These are phyloP conservation scores for Eilema caniola DNA, from an alignment of 2,888 invertebrate genomes.

Conservation along the genomic window DNA sequence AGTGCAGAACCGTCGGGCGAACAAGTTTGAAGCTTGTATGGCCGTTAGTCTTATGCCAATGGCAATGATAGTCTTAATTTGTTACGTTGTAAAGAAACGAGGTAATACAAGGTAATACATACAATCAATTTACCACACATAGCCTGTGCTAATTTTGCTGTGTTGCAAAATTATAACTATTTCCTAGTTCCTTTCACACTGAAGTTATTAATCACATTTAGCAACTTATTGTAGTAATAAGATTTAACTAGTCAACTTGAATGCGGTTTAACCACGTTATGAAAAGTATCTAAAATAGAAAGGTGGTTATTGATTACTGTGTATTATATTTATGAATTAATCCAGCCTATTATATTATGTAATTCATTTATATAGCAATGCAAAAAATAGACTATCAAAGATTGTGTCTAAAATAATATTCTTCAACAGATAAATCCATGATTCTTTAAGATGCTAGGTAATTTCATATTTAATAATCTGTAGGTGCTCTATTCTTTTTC, in stretches of 20 bases:
- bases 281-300: conserved; percentile 16
- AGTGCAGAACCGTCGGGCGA: conserved; percentile 29
- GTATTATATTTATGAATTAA: not conserved
- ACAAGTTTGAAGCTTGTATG: conserved; percentile 15
- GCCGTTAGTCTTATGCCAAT: not conserved
- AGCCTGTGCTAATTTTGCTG: conserved; percentile 6
- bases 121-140: conserved; percentile 4
- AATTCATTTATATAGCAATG: not conserved
- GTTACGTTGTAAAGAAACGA: conserved; percentile 12
- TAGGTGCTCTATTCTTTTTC: no score
- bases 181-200: conserved; percentile 39
- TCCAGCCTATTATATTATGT: not conserved
- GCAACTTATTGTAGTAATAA: conserved; percentile 9
- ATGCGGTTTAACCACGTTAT: conserved; percentile 12
- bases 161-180: conserved; percentile 26
- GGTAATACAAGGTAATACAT: not conserved
- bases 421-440: not conserved
- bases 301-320: conserved; percentile 19
- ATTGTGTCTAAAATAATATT: not conserved
- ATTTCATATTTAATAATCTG: no score
- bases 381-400: not conserved
- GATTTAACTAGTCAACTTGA: conserved; percentile 17
- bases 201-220: conserved; percentile 19
- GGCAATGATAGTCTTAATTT: conserved; percentile 13
- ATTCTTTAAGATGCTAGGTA: not conserved